Base-by-base conservation (phyloP, 2,797 vertebrate species). In the Anguilla obscura region DNA sequence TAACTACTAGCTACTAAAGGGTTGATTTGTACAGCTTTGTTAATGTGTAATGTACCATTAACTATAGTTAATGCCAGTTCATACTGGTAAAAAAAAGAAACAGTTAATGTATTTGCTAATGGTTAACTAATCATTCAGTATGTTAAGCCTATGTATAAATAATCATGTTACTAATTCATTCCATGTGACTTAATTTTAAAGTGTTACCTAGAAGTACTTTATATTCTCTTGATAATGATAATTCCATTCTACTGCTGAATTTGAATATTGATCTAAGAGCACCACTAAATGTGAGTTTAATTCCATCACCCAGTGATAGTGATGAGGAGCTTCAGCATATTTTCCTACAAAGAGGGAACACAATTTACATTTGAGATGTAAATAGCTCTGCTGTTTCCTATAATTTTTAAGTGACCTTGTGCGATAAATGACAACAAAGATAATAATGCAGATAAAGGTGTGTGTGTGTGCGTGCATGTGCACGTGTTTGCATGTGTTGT, bases 211-310 rank as follows among this genome's bases (percentile, higher is more conserved):
- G 52, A 84, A 52, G 63, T 14, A 71, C 48, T 63, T 87, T 66
- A 71, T 27, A 71, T 45, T 82, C 16, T 69, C 50, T 87, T 66
- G 76, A 83, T 83, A 66, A 60, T 48, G 63, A 63, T 82, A 76
- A 87, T 87, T 63, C n/a, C 12, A 50, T 18, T 21, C 10, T 80
- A 12, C 76, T 4, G 10, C 36, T 3, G 36, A 40, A 48, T 48
- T 80, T 40, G 76, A 40, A 45, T 80, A 40, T 80, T 45, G 30
- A 40, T 79, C 76, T 80, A 74, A 12, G 69, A 74, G 69, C 69
- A 30, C 0, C 69, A 74, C 69, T 74, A 33, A 30, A 33, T 30
- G 16, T 24, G 14, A 24, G 76, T 80, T 80, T 21, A 80, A 14
- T 45, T 45, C 18, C 30, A 16, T 33, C 14, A 45, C 33, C 14